Evolutionary conservation across 2,113 vertebrate genomes (phyloP).

Genomic region (Lathamus discolor): DNA sequence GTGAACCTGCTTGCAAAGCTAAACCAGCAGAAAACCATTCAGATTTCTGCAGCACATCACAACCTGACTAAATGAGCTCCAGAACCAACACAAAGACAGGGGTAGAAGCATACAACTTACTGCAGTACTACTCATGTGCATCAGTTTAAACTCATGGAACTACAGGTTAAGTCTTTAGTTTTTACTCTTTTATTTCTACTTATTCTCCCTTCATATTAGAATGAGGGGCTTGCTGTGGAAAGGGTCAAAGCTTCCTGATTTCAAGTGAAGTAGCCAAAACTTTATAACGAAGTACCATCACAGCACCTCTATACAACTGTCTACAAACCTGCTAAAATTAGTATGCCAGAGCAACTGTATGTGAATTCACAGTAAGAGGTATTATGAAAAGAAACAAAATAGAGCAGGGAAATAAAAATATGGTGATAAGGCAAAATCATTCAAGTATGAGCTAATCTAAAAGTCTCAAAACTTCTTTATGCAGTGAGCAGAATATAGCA

Average conservation of each 20-base stretch:
- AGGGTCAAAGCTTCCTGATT: not conserved
- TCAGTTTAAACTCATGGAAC: not conserved
- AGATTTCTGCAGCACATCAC: not conserved
- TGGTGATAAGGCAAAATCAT: not conserved
- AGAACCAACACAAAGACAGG: not conserved
- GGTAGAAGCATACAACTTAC: not conserved
- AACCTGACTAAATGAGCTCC: not conserved
- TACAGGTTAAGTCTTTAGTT: not conserved
- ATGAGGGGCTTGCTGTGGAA: not conserved
- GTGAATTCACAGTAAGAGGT: not conserved
- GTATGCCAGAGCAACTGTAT: not conserved
- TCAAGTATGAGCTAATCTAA: not conserved
- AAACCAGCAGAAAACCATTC: slow-evolving; percentile 3
- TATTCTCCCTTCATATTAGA: not conserved
- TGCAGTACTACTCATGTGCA: not conserved
- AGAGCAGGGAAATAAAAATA: not conserved
- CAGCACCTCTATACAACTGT: not conserved
- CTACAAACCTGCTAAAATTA: not conserved
- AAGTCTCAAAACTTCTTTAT: slow-evolving; percentile 2
- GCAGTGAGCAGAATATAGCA: not conserved
- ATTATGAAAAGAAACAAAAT: not conserved
- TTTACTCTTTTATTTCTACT: not conserved
- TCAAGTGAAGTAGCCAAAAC: not conserved
- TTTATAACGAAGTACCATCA: not conserved
- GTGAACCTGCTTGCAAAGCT: slow-evolving; percentile 16